phyloP scores from a whole-genome alignment of 1,140 invertebrate genomes.

The Heliconius nattereri region DNA sequence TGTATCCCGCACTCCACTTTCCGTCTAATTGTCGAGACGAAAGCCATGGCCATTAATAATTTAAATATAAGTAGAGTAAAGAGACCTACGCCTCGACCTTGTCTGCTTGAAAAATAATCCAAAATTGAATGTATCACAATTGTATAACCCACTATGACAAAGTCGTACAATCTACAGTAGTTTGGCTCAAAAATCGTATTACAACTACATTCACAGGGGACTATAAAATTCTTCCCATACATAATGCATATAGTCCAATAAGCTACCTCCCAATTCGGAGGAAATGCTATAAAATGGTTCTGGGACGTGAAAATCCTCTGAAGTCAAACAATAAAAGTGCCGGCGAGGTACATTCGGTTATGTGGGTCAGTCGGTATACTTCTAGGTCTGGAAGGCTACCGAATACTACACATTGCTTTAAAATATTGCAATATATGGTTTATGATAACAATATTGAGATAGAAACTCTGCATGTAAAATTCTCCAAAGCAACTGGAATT shows the following conservation, averaged over 20 bases:
- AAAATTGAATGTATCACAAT: neutral
- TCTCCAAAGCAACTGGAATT: neutral
- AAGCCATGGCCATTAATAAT: too few species aligned
- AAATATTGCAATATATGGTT: slow-evolving; percentile 1
- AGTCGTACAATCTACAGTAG: neutral
- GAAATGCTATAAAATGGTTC: slow-evolving; percentile 19
- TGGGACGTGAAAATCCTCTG: slow-evolving; percentile 26
- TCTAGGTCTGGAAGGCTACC: neutral
- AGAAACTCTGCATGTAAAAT: neutral
- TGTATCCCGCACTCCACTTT: too few species aligned
- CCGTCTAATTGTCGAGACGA: too few species aligned
- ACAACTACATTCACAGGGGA: neutral
- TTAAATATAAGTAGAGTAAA: too few species aligned
- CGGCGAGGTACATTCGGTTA: slow-evolving; percentile 9
- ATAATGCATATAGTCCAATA: slow-evolving; percentile 11
- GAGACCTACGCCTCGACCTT: neutral
- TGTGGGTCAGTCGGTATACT: slow-evolving; percentile 15
- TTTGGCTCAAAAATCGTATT: neutral
- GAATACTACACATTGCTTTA: neutral
- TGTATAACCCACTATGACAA: neutral
- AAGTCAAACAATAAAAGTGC: slow-evolving; percentile 27
- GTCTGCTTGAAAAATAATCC: neutral
- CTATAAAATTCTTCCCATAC: neutral
- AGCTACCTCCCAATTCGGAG: slow-evolving; percentile 10
- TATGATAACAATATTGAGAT: neutral